Conservation (phyloP, 2,888 invertebrate species). For the Cephus runcator region DNA sequence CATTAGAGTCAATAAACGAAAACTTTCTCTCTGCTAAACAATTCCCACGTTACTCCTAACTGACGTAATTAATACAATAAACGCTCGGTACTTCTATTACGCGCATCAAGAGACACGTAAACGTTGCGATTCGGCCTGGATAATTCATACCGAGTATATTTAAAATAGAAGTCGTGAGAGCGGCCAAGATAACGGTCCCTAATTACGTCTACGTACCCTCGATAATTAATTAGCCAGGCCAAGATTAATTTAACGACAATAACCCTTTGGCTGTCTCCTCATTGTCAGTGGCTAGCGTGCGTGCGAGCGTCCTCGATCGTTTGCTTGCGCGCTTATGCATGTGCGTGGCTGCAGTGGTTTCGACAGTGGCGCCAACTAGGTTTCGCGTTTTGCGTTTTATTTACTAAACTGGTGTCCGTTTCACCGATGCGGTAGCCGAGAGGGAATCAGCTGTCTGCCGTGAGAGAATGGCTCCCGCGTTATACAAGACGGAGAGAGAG, state of each 20-base stretch:
- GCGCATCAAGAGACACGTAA: neutral
- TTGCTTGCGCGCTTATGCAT: neutral
- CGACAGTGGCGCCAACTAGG: neutral
- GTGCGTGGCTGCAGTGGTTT: neutral
- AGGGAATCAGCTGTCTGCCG: constrained; percentile 28
- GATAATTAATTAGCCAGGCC: neutral
- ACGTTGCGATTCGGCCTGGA: neutral
- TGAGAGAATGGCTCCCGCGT: constrained; percentile 13
- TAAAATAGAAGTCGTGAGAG: neutral
- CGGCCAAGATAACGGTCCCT: neutral
- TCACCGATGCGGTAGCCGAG: constrained; percentile 1
- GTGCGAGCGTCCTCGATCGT: no score
- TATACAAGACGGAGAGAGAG: neutral
- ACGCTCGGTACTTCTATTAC: neutral
- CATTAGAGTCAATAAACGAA: neutral
- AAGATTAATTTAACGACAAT: neutral
- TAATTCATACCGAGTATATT: neutral
- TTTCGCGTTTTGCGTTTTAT: neutral
- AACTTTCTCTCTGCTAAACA: neutral
- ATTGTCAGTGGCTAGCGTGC: neutral
- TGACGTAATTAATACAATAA: neutral
- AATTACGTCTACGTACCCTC: neutral
- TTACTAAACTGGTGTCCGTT: neutral
- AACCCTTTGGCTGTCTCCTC: neutral
- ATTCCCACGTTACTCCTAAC: neutral